Evolutionary conservation across 2,888 invertebrate genomes (phyloP).

Genomic region (Apodemia hepburni): DNA sequence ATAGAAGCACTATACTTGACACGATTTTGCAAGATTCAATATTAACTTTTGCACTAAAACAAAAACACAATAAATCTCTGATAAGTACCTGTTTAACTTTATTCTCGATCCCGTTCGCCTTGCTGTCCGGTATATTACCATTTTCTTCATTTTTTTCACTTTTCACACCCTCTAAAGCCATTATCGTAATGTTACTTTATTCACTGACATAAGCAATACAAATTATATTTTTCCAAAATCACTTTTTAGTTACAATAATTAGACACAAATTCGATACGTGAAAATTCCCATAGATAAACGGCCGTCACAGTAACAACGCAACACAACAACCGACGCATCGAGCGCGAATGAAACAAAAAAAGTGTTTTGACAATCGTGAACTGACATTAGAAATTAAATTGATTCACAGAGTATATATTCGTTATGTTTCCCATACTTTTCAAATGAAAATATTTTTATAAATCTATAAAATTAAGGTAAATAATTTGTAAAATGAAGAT

Average conservation of each 20-base stretch:
- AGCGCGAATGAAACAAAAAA: slow-evolving; percentile 64
- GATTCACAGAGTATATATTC: neutral
- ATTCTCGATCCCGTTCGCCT: slow-evolving; percentile 79
- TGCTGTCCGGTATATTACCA: slow-evolving; percentile 72
- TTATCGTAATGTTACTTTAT: slow-evolving; percentile 64
- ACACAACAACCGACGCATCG: slow-evolving; percentile 61
- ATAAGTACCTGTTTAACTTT: slow-evolving; percentile 77
- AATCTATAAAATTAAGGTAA: too few species aligned
- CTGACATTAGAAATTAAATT: neutral
- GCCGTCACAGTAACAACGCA: slow-evolving; percentile 39
- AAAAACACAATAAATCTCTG: slow-evolving; percentile 21
- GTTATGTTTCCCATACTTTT: too few species aligned
- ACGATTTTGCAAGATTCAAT: neutral
- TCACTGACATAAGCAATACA: slow-evolving; percentile 71
- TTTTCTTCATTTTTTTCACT: slow-evolving; percentile 78
- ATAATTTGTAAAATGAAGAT: too few species aligned
- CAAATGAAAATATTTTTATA: too few species aligned
- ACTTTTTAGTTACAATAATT: slow-evolving; percentile 53
- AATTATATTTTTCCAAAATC: slow-evolving; percentile 47
- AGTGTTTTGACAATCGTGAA: slow-evolving; percentile 11
- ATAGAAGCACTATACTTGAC: neutral
- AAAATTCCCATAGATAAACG: slow-evolving; percentile 68
- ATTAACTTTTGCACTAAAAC: neutral
- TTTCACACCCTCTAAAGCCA: slow-evolving; percentile 78
- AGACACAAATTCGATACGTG: slow-evolving; percentile 63